These are phyloP conservation scores for Amphiprion percula DNA, from an alignment of 2,113 vertebrate species.

Conservation along the genomic window DNA sequence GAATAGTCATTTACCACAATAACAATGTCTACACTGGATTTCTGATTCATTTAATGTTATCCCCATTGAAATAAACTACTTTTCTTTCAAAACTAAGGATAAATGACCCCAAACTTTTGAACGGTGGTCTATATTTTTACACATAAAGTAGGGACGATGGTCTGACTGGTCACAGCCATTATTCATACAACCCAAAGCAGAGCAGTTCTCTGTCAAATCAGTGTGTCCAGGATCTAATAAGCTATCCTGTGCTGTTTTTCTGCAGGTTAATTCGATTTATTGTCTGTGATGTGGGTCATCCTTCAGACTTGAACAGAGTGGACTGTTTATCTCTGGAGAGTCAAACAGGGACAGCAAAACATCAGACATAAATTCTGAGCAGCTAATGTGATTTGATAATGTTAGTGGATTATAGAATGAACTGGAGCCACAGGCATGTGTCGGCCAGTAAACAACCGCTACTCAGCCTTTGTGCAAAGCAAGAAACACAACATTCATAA, in stretches of 20 bases:
- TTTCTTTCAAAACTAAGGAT: too few species aligned
- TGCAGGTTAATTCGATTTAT: constrained; percentile 24
- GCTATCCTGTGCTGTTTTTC: constrained; percentile 15
- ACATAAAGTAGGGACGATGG: background rate
- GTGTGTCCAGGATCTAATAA: constrained; percentile 5
- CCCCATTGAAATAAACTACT: too few species aligned
- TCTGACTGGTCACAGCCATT: too few species aligned
- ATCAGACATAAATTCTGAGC: constrained; percentile 32
- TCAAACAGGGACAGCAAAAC: constrained; percentile 10
- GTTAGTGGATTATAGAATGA: constrained; percentile 14
- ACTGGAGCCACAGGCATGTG: constrained; percentile 3
- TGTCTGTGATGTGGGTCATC: constrained; percentile 14
- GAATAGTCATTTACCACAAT: too few species aligned
- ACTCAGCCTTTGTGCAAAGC: constrained; percentile 6
- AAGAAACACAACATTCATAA: background rate
- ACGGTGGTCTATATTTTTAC: too few species aligned
- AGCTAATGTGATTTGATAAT: constrained; percentile 39
- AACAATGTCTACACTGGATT: too few species aligned
- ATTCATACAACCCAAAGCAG: background rate
- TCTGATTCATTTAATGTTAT: too few species aligned
- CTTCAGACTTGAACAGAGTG: constrained; percentile 3
- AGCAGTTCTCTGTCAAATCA: background rate
- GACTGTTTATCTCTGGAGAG: constrained; percentile 6
- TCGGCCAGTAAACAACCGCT: constrained; percentile 18
- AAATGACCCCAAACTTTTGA: too few species aligned